phyloP scores from a whole-genome alignment of 2,113 vertebrate species.

The Tautogolabrus adspersus region DNA sequence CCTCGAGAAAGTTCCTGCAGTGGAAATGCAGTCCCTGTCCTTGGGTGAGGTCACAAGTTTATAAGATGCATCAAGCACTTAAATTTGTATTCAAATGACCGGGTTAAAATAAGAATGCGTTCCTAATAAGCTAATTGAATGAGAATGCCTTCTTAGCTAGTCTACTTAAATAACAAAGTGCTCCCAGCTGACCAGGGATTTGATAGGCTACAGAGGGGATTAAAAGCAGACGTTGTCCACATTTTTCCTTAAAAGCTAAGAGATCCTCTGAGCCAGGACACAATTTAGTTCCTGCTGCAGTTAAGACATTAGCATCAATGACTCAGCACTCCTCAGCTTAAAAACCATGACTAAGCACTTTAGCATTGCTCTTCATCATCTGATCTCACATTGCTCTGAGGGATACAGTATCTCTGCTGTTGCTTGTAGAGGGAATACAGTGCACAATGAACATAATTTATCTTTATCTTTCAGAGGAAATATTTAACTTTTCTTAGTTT shows the following conservation, averaged over 20 bases:
- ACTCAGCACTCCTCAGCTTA: conserved; percentile 30
- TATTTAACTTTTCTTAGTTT: neutral
- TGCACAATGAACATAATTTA: neutral
- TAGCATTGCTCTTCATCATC: conserved; percentile 12
- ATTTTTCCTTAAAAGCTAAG: neutral
- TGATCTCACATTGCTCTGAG: conserved; percentile 16
- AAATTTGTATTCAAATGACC: neutral
- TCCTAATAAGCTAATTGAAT: conserved; percentile 15
- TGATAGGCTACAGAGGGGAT: neutral
- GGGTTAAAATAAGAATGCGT: conserved; percentile 18
- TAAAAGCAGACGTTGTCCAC: conserved; percentile 14
- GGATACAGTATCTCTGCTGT: conserved; percentile 1
- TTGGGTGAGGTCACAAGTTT: neutral
- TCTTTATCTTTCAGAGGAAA: neutral
- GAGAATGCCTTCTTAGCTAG: conserved; percentile 13
- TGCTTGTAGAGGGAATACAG: neutral
- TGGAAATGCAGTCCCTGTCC: neutral
- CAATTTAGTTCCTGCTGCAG: conserved; percentile 18
- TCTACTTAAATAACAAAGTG: conserved; percentile 40
- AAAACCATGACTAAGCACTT: conserved; percentile 38
- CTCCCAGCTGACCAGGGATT: neutral
- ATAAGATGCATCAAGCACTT: neutral
- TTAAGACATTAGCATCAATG: conserved; percentile 6
- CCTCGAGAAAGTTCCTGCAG: neutral
- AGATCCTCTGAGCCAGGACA: neutral